phyloP scores from a whole-genome alignment of 2,113 vertebrate species.

The Pitta sordida region DNA sequence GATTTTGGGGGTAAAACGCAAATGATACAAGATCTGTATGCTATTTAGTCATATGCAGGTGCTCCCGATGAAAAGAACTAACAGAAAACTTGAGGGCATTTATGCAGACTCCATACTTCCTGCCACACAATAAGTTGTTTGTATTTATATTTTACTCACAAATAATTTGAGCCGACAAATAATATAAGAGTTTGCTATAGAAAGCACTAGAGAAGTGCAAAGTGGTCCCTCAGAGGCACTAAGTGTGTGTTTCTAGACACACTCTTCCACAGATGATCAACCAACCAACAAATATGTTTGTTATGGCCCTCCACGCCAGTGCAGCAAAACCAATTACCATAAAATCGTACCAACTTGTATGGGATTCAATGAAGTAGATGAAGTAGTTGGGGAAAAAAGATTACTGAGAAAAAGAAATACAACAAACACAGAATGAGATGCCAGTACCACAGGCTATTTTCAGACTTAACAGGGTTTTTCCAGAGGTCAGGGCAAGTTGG shows the following conservation, averaged over 20 bases:
- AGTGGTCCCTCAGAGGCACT: not conserved
- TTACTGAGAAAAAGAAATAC: not conserved
- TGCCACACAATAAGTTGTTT: constrained; percentile 4
- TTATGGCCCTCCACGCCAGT: not conserved
- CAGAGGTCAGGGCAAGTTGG: not conserved
- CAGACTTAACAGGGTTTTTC: not conserved
- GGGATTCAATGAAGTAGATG: fast-evolving
- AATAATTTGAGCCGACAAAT: not conserved
- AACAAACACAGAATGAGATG: not conserved
- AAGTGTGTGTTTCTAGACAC: not conserved
- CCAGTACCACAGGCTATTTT: not conserved
- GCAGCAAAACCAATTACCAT: not conserved
- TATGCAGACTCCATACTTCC: not conserved
- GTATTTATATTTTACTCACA: constrained; percentile 3
- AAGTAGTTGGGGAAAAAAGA: not conserved
- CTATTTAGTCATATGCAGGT: constrained; percentile 27
- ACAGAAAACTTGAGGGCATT: constrained; percentile 40
- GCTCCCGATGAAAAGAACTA: not conserved
- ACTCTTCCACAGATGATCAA: not conserved
- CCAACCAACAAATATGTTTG: not conserved
- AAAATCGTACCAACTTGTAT: not conserved
- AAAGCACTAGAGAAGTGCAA: not conserved
- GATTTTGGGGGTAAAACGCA: constrained; percentile 9
- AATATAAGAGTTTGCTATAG: not conserved
- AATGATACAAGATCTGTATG: constrained; percentile 17